Base-by-base conservation (phyloP, 2,888 invertebrate species). In the Eucriotettix oculatus region DNA sequence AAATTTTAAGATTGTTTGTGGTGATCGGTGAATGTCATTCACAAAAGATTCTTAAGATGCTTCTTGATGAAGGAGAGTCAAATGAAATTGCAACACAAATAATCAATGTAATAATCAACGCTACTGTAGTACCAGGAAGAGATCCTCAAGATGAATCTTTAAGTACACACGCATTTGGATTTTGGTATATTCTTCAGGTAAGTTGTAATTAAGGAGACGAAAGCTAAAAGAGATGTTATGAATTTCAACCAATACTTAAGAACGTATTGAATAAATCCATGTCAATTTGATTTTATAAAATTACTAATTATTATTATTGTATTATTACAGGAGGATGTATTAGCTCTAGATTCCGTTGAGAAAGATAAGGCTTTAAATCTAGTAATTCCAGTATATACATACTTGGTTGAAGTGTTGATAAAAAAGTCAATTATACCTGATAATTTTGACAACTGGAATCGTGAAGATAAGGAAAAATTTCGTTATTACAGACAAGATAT, bases 141-240 rank as follows among this genome's bases (percentile, higher is more conserved):
- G 95, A 90, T 75, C 94, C 94, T 0, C 79, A 87, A 7, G 90
- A 95, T 69, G 96, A 95, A 74, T 86, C 84, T 0, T 83, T 88
- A 63, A 94, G 93, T 69, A 87, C 85, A 62, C 79, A 92, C 64
- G 83, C 91, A 0, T 86, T 94, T 74, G 87, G 89, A 5, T 91
- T 94, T 73, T 95, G 95, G 95, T 95, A 90, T 71, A 84, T 87
- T 60, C 74, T 95, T 58, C 94, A 95, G 79, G 90, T 88, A 69
- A 72, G 69, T 62, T 40, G 16, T 42, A 10, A 42, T 5, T 29
- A 29, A 29, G 29, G 29, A 29, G 29, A 29, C 7, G 3, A 29
- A 29, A 5, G 29, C 29, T 29, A 29, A 29, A 29, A 29, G 29
- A 29, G 29, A 29, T 7, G 3, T 29, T 29, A 29, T 5, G 29